phyloP scores from a whole-genome alignment of 2,113 vertebrate species.

The Formicarius rufipectus region DNA sequence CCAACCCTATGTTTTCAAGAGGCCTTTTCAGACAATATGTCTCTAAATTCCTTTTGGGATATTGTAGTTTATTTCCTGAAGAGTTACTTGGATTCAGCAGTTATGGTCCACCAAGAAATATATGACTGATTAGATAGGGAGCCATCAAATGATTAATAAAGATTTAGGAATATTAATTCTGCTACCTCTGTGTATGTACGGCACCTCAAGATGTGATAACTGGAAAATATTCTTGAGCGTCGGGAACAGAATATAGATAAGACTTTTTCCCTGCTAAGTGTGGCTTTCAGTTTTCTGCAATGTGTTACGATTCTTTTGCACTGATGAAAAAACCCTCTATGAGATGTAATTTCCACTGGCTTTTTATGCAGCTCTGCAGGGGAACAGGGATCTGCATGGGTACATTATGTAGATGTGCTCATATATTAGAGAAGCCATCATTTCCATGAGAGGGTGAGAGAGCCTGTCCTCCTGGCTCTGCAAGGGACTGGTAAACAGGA shows the following conservation, averaged over 20 bases:
- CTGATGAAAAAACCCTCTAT: background rate
- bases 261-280: background rate
- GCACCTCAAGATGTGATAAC: background rate
- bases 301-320: background rate
- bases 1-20: background rate
- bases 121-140: background rate
- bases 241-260: background rate
- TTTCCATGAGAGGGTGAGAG: background rate
- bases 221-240: background rate
- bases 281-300: background rate
- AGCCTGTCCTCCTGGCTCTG: background rate
- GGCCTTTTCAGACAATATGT: background rate
- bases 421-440: rapidly evolving
- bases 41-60: background rate
- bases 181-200: background rate
- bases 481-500: background rate
- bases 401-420: background rate
- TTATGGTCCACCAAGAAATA: background rate
- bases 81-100: background rate
- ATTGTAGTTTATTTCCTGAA: background rate
- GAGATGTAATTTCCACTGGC: background rate
- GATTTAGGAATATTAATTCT: background rate
- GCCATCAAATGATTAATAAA: background rate
- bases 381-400: background rate
- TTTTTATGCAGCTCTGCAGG: background rate